Conservation (phyloP, 2,797 vertebrate genomes). For the Babyrousa celebensis region DNA sequence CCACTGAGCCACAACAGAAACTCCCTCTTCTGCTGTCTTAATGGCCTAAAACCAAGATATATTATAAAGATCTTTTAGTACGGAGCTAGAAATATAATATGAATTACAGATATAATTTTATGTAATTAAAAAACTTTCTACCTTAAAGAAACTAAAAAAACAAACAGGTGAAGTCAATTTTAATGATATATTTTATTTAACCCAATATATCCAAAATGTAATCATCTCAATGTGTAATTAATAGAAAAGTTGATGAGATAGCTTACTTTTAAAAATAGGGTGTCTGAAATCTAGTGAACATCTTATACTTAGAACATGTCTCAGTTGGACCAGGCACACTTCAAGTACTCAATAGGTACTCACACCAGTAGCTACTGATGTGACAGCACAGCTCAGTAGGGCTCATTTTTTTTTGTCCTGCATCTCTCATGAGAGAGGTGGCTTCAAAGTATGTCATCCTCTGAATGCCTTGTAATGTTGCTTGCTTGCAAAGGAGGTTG, state of each 20-base stretch:
- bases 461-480: slow-evolving; percentile 3
- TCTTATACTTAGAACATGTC: background rate
- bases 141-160: slow-evolving; percentile 14
- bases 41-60: background rate
- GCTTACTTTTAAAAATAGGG: background rate
- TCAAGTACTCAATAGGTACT: background rate
- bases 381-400: background rate
- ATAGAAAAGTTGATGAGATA: background rate
- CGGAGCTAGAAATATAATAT: background rate
- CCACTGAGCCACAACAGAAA: too few species aligned
- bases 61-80: background rate
- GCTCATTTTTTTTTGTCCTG: background rate
- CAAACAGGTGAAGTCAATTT: background rate
- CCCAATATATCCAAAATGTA: background rate
- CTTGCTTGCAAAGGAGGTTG: background rate
- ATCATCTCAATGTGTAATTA: slow-evolving; percentile 20
- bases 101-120: background rate
- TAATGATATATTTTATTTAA: slow-evolving; percentile 27
- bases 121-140: slow-evolving; percentile 2
- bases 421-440: background rate
- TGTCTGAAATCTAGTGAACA: background rate
- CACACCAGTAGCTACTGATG: too few species aligned
- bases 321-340: background rate
- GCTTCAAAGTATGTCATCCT: background rate
- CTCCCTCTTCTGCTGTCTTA: background rate